Conservation (phyloP, 1,140 invertebrate species). For the Psilanteris sp. region DNA sequence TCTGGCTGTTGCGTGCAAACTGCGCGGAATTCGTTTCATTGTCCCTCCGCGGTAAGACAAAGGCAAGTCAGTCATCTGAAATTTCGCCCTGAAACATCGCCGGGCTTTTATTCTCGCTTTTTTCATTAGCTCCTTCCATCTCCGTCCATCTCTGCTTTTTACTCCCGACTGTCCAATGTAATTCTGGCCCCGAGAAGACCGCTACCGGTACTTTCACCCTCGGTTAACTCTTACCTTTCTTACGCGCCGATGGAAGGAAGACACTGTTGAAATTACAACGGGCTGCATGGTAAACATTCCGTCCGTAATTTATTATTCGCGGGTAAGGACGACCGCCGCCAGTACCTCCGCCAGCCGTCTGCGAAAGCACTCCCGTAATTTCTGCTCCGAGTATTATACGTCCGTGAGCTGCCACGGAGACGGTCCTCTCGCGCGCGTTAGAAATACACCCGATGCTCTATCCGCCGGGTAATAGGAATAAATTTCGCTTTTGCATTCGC, state of each 20-base stretch:
- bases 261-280: conserved; percentile 62
- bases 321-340: conserved; percentile 53
- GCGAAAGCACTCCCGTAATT: conserved; percentile 61
- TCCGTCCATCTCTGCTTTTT: conserved; percentile 28
- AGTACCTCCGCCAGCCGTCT: conserved; percentile 43
- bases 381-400: conserved; percentile 46
- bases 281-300: conserved; percentile 61
- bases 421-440: conserved; percentile 12
- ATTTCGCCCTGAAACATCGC: conserved; percentile 46
- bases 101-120: conserved; percentile 36
- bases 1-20: conserved; percentile 30
- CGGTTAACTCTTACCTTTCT: conserved; percentile 63
- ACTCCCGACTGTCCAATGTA: conserved; percentile 54
- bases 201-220: conserved; percentile 62
- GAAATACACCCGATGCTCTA: conserved; percentile 13
- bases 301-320: conserved; percentile 62
- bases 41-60: conserved; percentile 30
- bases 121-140: conserved; percentile 40
- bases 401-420: conserved; percentile 26
- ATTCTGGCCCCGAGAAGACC: conserved; percentile 52
- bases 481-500: conserved; percentile 30
- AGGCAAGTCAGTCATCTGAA: conserved; percentile 36
- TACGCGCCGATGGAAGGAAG: conserved; percentile 57
- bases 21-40: conserved; percentile 24
- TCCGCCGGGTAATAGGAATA: conserved; percentile 38